Evolutionary conservation across 2,888 invertebrate species (phyloP).

Genomic region (Torymus tubicola): DNA sequence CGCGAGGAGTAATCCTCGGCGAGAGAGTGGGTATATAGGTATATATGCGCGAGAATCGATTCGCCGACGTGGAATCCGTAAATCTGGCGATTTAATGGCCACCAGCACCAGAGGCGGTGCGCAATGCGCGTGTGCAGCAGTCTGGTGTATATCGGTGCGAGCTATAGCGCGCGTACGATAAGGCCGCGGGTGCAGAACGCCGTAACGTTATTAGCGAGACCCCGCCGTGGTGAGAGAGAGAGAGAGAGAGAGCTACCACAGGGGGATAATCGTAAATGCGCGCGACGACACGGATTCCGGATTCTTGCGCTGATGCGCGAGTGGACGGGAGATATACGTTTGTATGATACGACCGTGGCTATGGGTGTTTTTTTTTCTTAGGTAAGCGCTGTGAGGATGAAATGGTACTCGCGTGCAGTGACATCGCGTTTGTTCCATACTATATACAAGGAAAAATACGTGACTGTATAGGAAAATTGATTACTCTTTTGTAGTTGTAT

Average conservation of each 20-base stretch:
- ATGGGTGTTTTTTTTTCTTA: too few species aligned
- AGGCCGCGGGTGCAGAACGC: conserved; percentile 18
- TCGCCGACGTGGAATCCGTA: conserved; percentile 47
- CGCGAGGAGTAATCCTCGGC: conserved; percentile 37
- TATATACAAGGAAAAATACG: too few species aligned
- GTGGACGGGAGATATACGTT: too few species aligned
- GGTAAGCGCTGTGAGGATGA: too few species aligned
- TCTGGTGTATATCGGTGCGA: conserved; percentile 19
- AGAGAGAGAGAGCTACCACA: neutral
- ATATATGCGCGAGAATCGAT: conserved; percentile 23
- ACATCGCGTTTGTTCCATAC: too few species aligned
- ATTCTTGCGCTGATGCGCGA: conserved; percentile 45
- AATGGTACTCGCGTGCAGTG: too few species aligned
- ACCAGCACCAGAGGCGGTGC: neutral
- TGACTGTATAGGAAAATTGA: too few species aligned
- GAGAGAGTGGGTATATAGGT: neutral
- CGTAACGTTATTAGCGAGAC: conserved; percentile 54
- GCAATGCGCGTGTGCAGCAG: neutral
- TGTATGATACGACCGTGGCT: too few species aligned
- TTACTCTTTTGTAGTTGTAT: too few species aligned
- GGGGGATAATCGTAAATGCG: conserved; percentile 48
- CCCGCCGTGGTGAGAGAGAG: neutral
- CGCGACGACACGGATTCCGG: conserved; percentile 56
- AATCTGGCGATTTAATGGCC: conserved; percentile 50
- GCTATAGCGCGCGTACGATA: conserved; percentile 26